phyloP scores from a whole-genome alignment of 1,140 invertebrate genomes.

The Pseudachorutes palmiensis region DNA sequence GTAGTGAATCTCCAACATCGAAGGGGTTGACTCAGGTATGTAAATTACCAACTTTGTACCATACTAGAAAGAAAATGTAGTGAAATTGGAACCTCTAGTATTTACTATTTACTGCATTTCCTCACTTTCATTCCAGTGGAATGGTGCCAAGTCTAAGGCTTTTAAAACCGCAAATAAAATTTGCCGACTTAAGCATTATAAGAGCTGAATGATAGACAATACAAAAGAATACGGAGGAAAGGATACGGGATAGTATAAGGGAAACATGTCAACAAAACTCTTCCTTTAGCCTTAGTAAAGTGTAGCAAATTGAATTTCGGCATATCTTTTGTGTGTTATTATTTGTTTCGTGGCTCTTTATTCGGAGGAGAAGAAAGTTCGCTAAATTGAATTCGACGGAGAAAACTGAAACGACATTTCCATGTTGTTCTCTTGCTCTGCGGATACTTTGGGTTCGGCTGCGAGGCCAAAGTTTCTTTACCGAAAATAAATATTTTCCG shows the following conservation, averaged over 20 bases:
- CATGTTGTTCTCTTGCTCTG: neutral
- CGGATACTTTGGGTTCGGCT: neutral
- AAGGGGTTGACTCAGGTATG: neutral
- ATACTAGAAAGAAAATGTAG: neutral
- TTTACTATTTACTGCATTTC: neutral
- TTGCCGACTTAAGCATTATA: no score
- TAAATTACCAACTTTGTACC: neutral
- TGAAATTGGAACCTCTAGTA: neutral
- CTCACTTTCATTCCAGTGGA: no score
- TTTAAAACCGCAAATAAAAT: no score
- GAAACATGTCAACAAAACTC: neutral
- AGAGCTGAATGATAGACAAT: no score
- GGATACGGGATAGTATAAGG: neutral
- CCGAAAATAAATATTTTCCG: no score
- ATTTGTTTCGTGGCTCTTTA: neutral
- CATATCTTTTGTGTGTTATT: neutral
- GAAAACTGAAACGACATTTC: neutral
- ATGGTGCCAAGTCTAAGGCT: no score
- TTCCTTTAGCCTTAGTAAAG: neutral
- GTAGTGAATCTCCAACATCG: neutral
- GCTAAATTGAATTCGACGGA: neutral
- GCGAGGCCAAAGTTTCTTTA: no score
- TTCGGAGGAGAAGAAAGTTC: neutral
- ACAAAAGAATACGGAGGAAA: neutral
- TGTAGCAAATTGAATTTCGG: neutral